Conservation (phyloP, 2,797 vertebrate genomes). For the Okamejei kenojei region DNA sequence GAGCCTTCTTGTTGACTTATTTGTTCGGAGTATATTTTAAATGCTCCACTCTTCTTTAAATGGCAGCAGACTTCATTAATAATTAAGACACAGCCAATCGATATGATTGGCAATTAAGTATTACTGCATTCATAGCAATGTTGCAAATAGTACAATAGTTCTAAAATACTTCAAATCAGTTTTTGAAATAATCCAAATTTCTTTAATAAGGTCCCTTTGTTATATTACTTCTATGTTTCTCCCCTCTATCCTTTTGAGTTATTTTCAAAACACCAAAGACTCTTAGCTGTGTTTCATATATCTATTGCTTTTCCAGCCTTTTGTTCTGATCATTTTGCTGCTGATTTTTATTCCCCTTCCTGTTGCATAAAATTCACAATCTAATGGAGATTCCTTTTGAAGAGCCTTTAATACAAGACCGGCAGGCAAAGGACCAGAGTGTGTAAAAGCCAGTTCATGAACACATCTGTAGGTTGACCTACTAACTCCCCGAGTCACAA, state of each 20-base stretch:
- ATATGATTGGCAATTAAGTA: neutral
- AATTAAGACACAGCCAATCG: neutral
- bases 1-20: neutral
- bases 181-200: neutral
- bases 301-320: neutral
- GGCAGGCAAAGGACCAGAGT: neutral
- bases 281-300: neutral
- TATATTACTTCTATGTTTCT: neutral
- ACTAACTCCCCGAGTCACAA: constrained; percentile 4
- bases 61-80: neutral
- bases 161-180: neutral
- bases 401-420: neutral
- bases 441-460: constrained; percentile 18
- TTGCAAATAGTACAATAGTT: neutral
- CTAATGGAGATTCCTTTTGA: neutral
- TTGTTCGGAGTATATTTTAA: neutral
- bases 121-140: neutral
- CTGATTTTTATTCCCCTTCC: neutral
- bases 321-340: neutral
- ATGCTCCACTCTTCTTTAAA: constrained; percentile 8
- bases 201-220: neutral
- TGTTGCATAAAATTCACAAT: neutral
- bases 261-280: neutral
- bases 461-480: constrained; percentile 35
- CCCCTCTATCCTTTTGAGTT: neutral